Evolutionary conservation across 30 jellyfish, hydroid and myxozoan genomes (phyloP), one percentile per base, ranked within the genome.

Genomic region (Turritopsis rubra): DNA sequence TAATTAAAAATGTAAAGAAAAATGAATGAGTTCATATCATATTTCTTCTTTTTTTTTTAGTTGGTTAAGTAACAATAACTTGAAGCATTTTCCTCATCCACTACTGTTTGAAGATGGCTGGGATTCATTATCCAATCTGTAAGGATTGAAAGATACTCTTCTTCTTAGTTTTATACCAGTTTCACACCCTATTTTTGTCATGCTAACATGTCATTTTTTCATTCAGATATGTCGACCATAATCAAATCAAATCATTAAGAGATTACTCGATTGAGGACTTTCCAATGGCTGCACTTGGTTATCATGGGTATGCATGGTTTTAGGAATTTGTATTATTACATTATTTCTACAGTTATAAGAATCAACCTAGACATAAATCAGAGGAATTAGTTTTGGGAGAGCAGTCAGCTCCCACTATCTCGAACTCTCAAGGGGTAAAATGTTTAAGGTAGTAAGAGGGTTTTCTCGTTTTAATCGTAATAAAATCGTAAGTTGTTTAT

Each of bases 31-130:
- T n/a, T n/a, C n/a, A n/a, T n/a, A n/a, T n/a, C n/a, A n/a, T n/a
- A n/a, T n/a, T n/a, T n/a, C n/a, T n/a, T n/a, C n/a, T n/a, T n/a
- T 41, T 41, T 13, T 41, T 41, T 41, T 3, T 52, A 89, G 96
- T 20, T 89, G 96, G 96, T 82, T 89, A 5, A 81, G 96, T 79
- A 89, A 72, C 88, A 89, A 89, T 79, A 22, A 52, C 26, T 80
- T 89, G 71, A 53, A 72, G 1, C 23, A 13, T 29, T 71, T 89
- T 66, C 96, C 96, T n/a, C 88, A 83, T 80, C 90, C 94, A 8
- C 52, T 82, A 65, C 80, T 89, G 17, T 85, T 52, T 52, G 94
- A 79, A 81, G 82, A 66, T 52, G 87, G 81, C 24, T 89, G 93
- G 94, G 52, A 60, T 73, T 75, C 72, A 7, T 83, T 89, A 9